phyloP scores from a whole-genome alignment of 2,113 vertebrate species.

The Nestor notabilis region DNA sequence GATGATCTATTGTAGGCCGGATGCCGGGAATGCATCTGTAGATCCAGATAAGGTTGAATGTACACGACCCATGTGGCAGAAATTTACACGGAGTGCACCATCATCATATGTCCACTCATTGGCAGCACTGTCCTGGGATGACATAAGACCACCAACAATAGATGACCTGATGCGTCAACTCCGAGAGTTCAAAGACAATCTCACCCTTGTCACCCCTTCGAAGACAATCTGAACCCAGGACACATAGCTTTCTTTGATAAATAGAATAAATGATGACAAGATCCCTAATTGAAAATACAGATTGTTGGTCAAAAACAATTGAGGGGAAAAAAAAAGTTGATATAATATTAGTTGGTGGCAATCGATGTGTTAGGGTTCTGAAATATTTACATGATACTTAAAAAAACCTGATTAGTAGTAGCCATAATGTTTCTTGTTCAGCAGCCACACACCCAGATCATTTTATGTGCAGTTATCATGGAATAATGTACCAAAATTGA shows the following conservation, averaged over 20 bases:
- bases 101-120: too few relatives aligned
- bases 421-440: not conserved
- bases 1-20: too few relatives aligned
- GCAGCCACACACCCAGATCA: slow-evolving; percentile 7
- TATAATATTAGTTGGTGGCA: not conserved
- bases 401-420: slow-evolving; percentile 10
- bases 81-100: too few relatives aligned
- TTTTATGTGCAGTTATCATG: slow-evolving; percentile 56
- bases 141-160: too few relatives aligned
- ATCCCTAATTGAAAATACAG: not conserved
- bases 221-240: too few relatives aligned
- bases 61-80: too few relatives aligned
- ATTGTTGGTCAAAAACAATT: not conserved
- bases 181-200: too few relatives aligned
- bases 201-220: too few relatives aligned
- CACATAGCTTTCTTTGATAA: not conserved
- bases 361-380: not conserved
- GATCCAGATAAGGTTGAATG: too few relatives aligned
- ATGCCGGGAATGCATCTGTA: too few relatives aligned
- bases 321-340: not conserved
- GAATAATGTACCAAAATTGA: slow-evolving; percentile 52
- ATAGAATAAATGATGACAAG: not conserved
- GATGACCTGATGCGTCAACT: too few relatives aligned
- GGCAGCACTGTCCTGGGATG: too few relatives aligned
- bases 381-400: not conserved